phyloP scores from a whole-genome alignment of 1,140 invertebrate genomes.

The Drosophila ficusphila region DNA sequence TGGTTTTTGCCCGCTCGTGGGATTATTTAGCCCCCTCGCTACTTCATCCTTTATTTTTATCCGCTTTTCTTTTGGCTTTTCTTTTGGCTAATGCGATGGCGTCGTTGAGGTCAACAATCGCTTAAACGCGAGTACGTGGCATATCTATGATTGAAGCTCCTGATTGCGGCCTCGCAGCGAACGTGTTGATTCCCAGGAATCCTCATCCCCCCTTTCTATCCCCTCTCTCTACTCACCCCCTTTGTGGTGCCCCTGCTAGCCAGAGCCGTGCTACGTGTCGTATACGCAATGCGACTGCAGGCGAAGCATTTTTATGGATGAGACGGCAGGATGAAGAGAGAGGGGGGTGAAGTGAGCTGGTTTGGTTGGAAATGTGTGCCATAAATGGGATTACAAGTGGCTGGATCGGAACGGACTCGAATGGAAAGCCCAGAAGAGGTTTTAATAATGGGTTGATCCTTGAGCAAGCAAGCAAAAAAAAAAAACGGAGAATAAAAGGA shows the following conservation, averaged over 20 bases:
- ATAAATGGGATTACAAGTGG: constrained; percentile 41
- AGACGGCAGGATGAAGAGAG: background rate
- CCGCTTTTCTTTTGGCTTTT: constrained; percentile 22
- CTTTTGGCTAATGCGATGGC: constrained; percentile 49
- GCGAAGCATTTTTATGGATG: constrained; percentile 28
- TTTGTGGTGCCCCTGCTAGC: background rate
- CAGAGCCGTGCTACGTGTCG: constrained; percentile 15
- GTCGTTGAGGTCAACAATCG: constrained; percentile 72
- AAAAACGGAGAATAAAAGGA: background rate
- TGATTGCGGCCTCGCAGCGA: constrained; percentile 55
- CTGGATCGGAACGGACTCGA: constrained; percentile 3
- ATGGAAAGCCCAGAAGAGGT: background rate
- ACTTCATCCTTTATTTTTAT: constrained; percentile 2
- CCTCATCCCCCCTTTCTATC: background rate
- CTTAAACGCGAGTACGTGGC: constrained; percentile 73
- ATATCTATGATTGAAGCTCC: constrained; percentile 72
- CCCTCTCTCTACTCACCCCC: background rate
- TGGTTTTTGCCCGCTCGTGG: background rate
- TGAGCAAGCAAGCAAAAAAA: background rate
- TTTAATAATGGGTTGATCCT: constrained; percentile 13
- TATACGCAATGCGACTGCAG: constrained; percentile 54
- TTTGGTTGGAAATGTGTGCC: constrained; percentile 1
- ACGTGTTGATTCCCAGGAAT: constrained; percentile 62
- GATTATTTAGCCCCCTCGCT: constrained; percentile 21
- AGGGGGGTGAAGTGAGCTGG: background rate